These are phyloP conservation scores for Harpagifer antarcticus DNA, from an alignment of 2,797 vertebrate species.

Conservation along the genomic window DNA sequence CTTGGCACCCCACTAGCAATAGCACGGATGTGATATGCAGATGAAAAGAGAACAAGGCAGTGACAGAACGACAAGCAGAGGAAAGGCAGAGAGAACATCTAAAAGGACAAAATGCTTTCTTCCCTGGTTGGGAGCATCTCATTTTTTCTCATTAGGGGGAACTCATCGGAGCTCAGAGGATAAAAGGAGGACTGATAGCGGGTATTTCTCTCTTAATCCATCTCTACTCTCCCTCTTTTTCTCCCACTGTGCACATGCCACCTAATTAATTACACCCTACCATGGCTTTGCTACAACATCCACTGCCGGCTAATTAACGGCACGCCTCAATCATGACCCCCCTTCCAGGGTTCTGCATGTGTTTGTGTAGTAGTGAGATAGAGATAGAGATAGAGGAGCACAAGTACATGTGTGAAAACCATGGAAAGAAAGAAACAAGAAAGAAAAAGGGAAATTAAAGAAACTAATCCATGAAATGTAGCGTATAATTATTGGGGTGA, in stretches of 20 bases:
- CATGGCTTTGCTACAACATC: slow-evolving; percentile 79
- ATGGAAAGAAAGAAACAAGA: slow-evolving; percentile 17
- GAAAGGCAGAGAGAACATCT: slow-evolving; percentile 77
- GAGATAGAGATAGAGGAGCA: slow-evolving; percentile 38
- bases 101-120: slow-evolving; percentile 79
- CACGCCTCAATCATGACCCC: slow-evolving; percentile 79
- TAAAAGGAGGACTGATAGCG: slow-evolving; percentile 79
- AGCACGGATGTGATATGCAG: slow-evolving; percentile 74
- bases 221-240: slow-evolving; percentile 67
- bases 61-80: slow-evolving; percentile 72
- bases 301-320: slow-evolving; percentile 81
- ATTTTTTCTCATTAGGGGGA: slow-evolving; percentile 82
- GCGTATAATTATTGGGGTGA: slow-evolving; percentile 20
- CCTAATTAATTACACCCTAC: slow-evolving; percentile 84
- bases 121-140: slow-evolving; percentile 76
- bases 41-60: slow-evolving; percentile 77
- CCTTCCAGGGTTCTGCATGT: slow-evolving; percentile 72
- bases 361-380: slow-evolving; percentile 49
- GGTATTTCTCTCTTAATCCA: slow-evolving; percentile 60
- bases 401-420: slow-evolving; percentile 35
- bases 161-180: slow-evolving; percentile 78
- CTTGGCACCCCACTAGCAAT: slow-evolving; percentile 68
- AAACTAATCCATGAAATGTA: slow-evolving; percentile 29
- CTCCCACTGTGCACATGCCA: slow-evolving; percentile 77
- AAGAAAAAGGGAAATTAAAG: slow-evolving; percentile 4